phyloP scores from a whole-genome alignment of 1,140 invertebrate species.

The Aphis craccivora region DNA sequence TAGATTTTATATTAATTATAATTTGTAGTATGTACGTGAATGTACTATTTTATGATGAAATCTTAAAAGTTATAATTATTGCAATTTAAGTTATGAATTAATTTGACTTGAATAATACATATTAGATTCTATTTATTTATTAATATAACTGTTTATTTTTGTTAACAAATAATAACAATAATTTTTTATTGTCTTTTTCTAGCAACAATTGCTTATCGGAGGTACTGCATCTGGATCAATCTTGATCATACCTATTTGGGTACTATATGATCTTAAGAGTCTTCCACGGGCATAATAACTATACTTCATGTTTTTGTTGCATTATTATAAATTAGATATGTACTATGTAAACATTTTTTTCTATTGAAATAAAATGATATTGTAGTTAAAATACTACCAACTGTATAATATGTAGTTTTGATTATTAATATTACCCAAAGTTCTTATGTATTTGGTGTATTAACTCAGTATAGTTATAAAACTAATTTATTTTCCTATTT shows the following conservation, averaged over 20 bases:
- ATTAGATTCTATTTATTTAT: neutral
- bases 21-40: neutral
- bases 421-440: neutral
- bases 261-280: constrained; percentile 38
- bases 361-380: constrained; percentile 28
- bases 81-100: neutral
- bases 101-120: neutral
- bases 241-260: constrained; percentile 48
- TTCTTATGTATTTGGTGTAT: neutral
- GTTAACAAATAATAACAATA: neutral
- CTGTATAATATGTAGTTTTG: constrained; percentile 8
- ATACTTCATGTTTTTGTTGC: constrained; percentile 5
- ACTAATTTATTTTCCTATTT: neutral
- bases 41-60: neutral
- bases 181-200: neutral
- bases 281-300: neutral
- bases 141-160: neutral
- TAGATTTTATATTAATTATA: neutral
- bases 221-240: constrained; percentile 42
- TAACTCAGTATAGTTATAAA: neutral
- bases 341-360: constrained; percentile 34
- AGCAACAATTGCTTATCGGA: constrained; percentile 52
- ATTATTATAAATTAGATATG: constrained; percentile 31
- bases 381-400: constrained; percentile 27
- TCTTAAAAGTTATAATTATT: neutral